These are phyloP conservation scores for Epistrophe eligans DNA, from an alignment of 2,888 invertebrate genomes.

Conservation along the genomic window DNA sequence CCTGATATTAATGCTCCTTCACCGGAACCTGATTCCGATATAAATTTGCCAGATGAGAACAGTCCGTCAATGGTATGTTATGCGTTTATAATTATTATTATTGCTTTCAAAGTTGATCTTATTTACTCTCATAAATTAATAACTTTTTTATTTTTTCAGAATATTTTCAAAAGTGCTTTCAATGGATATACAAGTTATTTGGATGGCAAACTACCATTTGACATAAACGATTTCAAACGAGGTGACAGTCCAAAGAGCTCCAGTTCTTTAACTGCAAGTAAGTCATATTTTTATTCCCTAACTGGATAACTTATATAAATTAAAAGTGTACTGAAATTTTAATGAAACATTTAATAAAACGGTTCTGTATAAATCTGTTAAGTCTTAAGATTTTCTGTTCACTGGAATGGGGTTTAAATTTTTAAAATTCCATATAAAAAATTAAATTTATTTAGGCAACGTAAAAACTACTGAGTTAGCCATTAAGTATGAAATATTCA, in stretches of 20 bases:
- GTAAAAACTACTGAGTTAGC: no score
- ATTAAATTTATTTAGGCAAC: no score
- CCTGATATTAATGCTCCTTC: constrained; percentile 89
- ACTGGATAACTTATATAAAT: not conserved
- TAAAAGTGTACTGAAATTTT: no score
- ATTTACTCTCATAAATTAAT: not conserved
- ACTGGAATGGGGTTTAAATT: no score
- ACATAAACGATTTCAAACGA: constrained; percentile 84
- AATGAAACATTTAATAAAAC: no score
- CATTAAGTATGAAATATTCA: no score
- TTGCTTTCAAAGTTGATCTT: not conserved
- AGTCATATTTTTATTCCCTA: not conserved
- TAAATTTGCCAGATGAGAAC: constrained; percentile 88
- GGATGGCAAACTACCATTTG: constrained; percentile 87
- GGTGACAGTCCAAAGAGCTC: constrained; percentile 78
- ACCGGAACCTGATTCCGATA: constrained; percentile 92
- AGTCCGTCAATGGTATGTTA: constrained; percentile 79
- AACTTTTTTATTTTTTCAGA: constrained; percentile 76
- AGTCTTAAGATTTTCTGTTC: no score
- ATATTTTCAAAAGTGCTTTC: constrained; percentile 80
- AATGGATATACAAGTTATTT: constrained; percentile 88
- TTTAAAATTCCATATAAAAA: no score
- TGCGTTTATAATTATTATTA: not conserved
- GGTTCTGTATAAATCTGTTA: no score
- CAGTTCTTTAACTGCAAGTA: constrained; percentile 52